Evolutionary conservation across 2,113 vertebrate species (phyloP), one percentile per base, ranked within the genome.

Genomic region (Sander vitreus): DNA sequence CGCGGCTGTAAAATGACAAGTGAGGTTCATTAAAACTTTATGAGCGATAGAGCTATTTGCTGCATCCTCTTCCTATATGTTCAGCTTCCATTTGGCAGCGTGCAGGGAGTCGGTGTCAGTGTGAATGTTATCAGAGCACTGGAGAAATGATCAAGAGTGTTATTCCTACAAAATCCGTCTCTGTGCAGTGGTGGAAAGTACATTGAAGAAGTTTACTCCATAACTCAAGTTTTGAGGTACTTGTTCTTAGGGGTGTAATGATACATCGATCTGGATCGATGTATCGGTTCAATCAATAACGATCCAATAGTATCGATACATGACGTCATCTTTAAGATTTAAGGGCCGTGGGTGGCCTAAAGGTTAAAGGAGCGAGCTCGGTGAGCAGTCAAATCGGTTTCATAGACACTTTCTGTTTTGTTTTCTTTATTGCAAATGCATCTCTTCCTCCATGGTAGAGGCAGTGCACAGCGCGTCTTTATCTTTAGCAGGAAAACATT

Each of bases 21-120:
- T 80, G 78, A 65, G 81, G 84, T 86, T 90, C 74, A 92, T 90
- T 89, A 78, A 89, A 89, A 69, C 59, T 74, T 65, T 19, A 81
- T 78, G 66, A 6, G 45, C 0, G 25, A 57, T 12, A 53, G 73
- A 68, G 88, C 80, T 23, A 73, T 76, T 81, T 62, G 23, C 30
- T 39, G 69, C 19, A 36, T n/a, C 36, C 11, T 14, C 60, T 2
- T 53, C 21, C 83, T 68, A 10, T 69, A 70, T n/a, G 25, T 39
- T 21, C 48, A 33, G 25, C 11, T 54, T 60, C 43, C 19, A 48
- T 36, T 11, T 16, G 67, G 75, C 51, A 27, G 79, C 27, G 1
- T 5, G 50, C 25, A 10, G 43, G 9, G 3, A 25, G 51, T 21
- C 18, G 21, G 65, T 10, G 55, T 47, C 10, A 48, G 5, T 64